Percentiles rank a stretch among this genome's conserved stretches.
These are phyloP conservation scores for Pseudotriccus pelzelni DNA, from an alignment of 2,797 vertebrate genomes.

Conservation along the genomic window DNA sequence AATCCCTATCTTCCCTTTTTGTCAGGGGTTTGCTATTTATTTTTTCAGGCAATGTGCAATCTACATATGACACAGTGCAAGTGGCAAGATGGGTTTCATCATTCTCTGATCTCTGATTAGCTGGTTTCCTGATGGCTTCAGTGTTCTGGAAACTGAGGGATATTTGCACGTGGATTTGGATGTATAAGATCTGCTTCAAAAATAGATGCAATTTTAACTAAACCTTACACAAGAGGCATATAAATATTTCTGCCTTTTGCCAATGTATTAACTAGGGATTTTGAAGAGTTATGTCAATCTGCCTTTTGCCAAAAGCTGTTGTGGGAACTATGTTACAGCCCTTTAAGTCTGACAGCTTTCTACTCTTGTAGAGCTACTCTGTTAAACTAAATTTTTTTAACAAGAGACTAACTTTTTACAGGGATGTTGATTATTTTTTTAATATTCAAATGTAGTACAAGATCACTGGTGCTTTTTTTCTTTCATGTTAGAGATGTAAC, in stretches of 20 bases:
- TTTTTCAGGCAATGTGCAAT: not conserved
- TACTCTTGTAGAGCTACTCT: not conserved
- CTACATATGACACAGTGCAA: slow-evolving; percentile 2
- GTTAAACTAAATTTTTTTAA: not conserved
- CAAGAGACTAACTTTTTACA: not conserved
- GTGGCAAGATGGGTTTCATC: not conserved
- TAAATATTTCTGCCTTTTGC: slow-evolving; percentile 2
- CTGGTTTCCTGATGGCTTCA: not conserved
- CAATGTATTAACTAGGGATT: not conserved
- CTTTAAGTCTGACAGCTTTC: not conserved
- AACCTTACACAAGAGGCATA: not conserved
- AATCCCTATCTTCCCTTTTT: not conserved
- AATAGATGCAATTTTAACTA: slow-evolving; percentile 29
- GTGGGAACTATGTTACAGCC: not conserved
- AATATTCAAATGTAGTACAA: not conserved
- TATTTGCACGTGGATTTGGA: slow-evolving; percentile 44
- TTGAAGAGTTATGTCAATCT: not conserved
- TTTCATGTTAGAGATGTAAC: not conserved
- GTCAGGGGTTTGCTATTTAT: slow-evolving; percentile 40
- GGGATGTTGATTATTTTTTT: not conserved
- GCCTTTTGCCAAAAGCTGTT: not conserved
- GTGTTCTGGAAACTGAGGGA: not conserved
- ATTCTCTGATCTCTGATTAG: not conserved
- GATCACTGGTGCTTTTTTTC: not conserved
- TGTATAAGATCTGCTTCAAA: slow-evolving; percentile 4